Evolutionary conservation across 2,888 invertebrate species (phyloP), one percentile per base, ranked within the genome.

Genomic region (Oegoconia quadripuncta): DNA sequence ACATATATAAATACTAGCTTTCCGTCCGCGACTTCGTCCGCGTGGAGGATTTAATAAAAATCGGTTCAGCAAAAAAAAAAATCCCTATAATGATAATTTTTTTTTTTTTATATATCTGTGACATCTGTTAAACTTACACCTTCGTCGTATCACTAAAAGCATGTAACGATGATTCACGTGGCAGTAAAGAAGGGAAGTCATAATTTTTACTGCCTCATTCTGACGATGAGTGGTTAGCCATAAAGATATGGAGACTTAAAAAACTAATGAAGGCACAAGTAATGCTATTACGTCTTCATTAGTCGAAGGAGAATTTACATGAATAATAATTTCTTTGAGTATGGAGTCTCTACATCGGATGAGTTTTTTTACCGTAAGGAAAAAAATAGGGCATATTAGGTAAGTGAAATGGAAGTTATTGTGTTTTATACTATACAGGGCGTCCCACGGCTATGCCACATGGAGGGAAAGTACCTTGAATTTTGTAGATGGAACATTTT

Each of bases 221-320:
- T 46, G 41, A 39, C 52, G 42, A 35, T 50, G 50, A 55, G 42
- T 49, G 55, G 28, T 34, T 34, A 18, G 41, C 44, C 47, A 46
- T 48, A 50, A 48, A 50, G 47, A 47, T 50, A 50, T n/a, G n/a
- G 45, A 45, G 44, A 30, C 30, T 40, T 39, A 37, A 35, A 49
- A 42, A 41, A 44, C 33, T 42, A 46, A 49, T 44, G 44, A 36
- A 40, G 41, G 34, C n/a, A n/a, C n/a, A n/a, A n/a, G n/a, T 35
- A 30, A 28, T 39, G 34, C 36, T 37, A 43, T 40, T 34, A 20
- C 32, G 34, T 47, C 41, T 47, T 50, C 45, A 47, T 50, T 50
- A 46, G 41, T 41, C 29, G 30, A 40, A 38, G 39, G 38, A 39
- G 32, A 40, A 42, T 22, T 9, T 38, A 33, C 26, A 23, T 27